A percentile compares a stretch with the other conserved stretches of the same genome.
phyloP scores from a whole-genome alignment of 2,797 vertebrate species.

The Falco cherrug region DNA sequence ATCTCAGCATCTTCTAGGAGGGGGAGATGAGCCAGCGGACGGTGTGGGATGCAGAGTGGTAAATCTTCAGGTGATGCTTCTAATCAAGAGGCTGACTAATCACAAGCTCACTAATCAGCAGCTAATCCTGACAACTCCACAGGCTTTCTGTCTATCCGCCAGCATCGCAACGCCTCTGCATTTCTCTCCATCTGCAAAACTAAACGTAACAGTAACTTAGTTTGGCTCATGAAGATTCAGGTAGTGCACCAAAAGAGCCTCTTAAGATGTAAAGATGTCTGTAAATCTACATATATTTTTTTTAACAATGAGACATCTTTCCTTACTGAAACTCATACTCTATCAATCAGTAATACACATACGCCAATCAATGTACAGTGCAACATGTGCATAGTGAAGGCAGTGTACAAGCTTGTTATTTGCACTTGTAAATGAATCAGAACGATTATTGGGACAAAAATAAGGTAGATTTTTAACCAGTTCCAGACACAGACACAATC shows the following conservation, averaged over 20 bases:
- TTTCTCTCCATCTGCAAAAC: background rate
- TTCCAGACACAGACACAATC: background rate
- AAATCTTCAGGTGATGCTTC: background rate
- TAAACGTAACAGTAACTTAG: background rate
- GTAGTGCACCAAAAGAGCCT: background rate
- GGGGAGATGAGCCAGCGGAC: background rate
- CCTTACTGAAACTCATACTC: background rate
- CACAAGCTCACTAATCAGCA: background rate
- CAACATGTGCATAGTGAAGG: background rate
- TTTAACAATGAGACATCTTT: background rate
- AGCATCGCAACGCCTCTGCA: background rate
- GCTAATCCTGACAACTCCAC: background rate
- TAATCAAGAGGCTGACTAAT: too few species aligned
- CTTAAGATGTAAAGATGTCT: background rate
- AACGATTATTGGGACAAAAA: background rate
- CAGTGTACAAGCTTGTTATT: background rate
- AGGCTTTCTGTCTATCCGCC: background rate
- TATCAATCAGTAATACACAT: background rate
- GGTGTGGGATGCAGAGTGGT: background rate
- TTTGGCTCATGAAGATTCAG: background rate
- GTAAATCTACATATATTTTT: background rate
- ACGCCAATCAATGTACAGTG: background rate
- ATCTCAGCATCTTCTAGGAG: background rate
- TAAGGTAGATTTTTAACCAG: background rate
- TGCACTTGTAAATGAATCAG: background rate